Evolutionary conservation across 1,140 invertebrate genomes (phyloP).

Genomic region (Drosophila gunungcola): DNA sequence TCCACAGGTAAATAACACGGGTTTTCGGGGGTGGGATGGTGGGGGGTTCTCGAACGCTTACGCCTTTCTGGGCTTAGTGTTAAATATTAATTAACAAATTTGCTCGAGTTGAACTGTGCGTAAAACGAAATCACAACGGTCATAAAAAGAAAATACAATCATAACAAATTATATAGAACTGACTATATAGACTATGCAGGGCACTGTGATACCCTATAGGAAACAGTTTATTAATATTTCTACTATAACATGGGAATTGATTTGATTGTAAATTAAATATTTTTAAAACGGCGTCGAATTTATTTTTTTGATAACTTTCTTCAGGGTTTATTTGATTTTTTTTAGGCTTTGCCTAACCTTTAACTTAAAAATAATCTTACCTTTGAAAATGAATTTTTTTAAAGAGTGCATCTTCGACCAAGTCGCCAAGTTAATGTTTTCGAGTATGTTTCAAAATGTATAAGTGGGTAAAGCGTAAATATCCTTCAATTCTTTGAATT

Average conservation of each 20-base stretch:
- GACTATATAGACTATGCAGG: not conserved
- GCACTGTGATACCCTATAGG: not conserved
- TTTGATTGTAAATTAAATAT: too few relatives aligned
- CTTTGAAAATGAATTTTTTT: too few relatives aligned
- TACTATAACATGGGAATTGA: too few relatives aligned
- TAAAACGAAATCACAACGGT: constrained; percentile 34
- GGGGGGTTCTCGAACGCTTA: not conserved
- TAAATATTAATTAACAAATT: constrained; percentile 65
- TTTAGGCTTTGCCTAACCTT: too few relatives aligned
- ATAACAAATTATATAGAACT: constrained; percentile 13
- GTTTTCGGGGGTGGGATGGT: not conserved
- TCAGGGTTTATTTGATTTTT: too few relatives aligned
- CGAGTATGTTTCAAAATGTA: not conserved
- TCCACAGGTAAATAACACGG: constrained; percentile 46
- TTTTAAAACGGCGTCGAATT: too few relatives aligned
- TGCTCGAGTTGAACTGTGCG: constrained; percentile 33
- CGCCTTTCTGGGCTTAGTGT: constrained; percentile 51
- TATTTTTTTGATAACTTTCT: too few relatives aligned
- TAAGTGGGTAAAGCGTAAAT: not conserved
- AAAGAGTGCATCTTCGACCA: too few relatives aligned
- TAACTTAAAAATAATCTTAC: too few relatives aligned
- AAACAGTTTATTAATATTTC: not conserved
- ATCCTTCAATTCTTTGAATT: too few relatives aligned
- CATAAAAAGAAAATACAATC: constrained; percentile 22
- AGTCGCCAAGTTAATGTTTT: too few relatives aligned